Conservation (phyloP, 1,140 invertebrate species). For the Whitmania pigra region DNA sequence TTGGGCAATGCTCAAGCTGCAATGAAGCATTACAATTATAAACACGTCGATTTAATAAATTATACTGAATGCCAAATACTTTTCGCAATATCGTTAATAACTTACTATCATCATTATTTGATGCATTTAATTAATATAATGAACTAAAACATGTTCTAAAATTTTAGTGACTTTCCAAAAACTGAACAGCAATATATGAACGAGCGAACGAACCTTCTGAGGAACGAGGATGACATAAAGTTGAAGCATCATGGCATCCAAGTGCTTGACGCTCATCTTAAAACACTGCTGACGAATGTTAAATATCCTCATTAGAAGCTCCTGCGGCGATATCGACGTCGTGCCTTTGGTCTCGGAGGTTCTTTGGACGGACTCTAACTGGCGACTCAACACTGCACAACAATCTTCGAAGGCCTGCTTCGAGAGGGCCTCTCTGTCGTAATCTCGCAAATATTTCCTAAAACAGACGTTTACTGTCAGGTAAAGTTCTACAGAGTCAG, state of each 20-base stretch:
- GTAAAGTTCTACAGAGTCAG: no score
- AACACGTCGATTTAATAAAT: no score
- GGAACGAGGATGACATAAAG: not conserved
- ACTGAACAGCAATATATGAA: no score
- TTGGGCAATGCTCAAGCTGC: not conserved
- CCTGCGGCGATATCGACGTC: not conserved
- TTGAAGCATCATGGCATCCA: not conserved
- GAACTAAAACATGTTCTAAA: no score
- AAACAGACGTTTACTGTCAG: slow-evolving; percentile 28
- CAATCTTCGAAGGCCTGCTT: slow-evolving; percentile 52
- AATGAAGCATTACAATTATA: no score
- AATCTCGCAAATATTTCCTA: slow-evolving; percentile 65
- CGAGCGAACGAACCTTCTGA: no score
- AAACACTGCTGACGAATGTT: slow-evolving; percentile 24
- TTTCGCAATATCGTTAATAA: no score
- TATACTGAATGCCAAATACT: no score
- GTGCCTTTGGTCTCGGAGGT: not conserved
- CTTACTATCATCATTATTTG: no score
- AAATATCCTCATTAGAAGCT: slow-evolving; percentile 24
- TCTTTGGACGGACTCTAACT: not conserved
- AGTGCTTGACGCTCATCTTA: slow-evolving; percentile 20
- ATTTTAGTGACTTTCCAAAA: no score
- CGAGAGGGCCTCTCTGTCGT: slow-evolving; percentile 61
- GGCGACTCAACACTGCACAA: slow-evolving; percentile 25
- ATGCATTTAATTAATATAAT: no score